Base-by-base conservation (phyloP, 1,140 invertebrate species). In the Dolichoris vasculosae region DNA sequence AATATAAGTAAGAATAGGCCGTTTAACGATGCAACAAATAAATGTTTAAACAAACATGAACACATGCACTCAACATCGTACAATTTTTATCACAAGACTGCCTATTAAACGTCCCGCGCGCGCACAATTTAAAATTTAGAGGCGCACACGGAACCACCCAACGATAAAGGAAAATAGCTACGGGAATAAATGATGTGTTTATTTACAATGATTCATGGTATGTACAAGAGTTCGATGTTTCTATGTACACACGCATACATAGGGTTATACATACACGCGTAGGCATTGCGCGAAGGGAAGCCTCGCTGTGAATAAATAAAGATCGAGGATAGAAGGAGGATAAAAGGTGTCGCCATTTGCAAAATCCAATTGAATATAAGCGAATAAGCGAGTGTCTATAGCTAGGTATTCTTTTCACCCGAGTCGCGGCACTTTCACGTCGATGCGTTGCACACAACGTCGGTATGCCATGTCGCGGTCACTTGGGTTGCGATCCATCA, bases 201-300 rank as follows among this genome's bases (percentile, higher is more conserved):
- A 85, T 85, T 85, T 81, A 85, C 84, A 85, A 79, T 79, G 75
- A 63, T 79, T 40, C n/a, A 76, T 84, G 83, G 67, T 84, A 84
- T 84, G 40, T 84, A 84, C 83, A 84, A 80, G 83, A 78, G 75
- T 46, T 59, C 67, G 81, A 73, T 38, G 67, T 79, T 35, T 26
- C 17, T 38, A 79, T 79, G 43, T 40, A 79, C 17, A 79, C 43
- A 11, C 26, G 20, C 40, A 20, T 7, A 20, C 1, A 71, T 1
- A n/a, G 2, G 20, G 15, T 3, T 71, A 8, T 23, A 69, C 4
- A 69, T 6, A 63, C 35, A 32, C 11, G 17, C 38, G 32, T 4
- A 26, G 23, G 9, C 4, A 26, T 26, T 59, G 6, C 67, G 67
- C 32, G 67, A 11, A 43, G 23, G 40, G 59, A 35, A 32, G 32